phyloP scores from a whole-genome alignment of 2,888 invertebrate species.

The Eupithecia inturbata region DNA sequence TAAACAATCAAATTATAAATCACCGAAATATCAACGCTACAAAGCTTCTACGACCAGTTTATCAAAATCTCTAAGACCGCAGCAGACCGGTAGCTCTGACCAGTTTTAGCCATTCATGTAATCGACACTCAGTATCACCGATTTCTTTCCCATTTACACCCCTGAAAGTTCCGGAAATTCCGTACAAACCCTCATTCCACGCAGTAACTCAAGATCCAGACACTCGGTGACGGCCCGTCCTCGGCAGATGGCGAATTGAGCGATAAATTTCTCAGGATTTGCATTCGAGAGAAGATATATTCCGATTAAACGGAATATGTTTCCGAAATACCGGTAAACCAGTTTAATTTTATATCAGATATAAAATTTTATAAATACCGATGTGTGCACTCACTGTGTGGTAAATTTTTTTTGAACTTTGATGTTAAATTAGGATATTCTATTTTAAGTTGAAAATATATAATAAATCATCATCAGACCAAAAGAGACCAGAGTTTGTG shows the following conservation, averaged over 20 bases:
- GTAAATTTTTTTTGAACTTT: no score
- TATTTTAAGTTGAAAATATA: no score
- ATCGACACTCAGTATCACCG: not conserved
- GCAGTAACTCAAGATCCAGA: slow-evolving; percentile 41
- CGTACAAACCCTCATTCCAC: not conserved
- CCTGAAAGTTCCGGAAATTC: not conserved
- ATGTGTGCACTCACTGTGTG: no score
- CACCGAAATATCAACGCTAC: no score
- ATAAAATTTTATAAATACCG: not conserved
- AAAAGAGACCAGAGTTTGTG: no score
- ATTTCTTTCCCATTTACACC: not conserved
- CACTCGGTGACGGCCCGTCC: slow-evolving; percentile 55
- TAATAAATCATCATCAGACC: no score
- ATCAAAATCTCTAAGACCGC: no score
- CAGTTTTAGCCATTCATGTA: not conserved
- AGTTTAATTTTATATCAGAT: not conserved
- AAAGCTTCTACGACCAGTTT: no score
- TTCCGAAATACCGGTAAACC: not conserved
- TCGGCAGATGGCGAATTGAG: slow-evolving; percentile 49
- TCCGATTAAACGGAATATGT: slow-evolving; percentile 14
- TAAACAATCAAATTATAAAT: no score
- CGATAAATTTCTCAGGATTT: slow-evolving; percentile 22
- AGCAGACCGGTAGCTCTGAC: not conserved
- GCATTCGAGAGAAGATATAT: slow-evolving; percentile 11
- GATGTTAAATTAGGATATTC: no score